Evolutionary conservation across 2,113 vertebrate genomes (phyloP).

Genomic region (Isurus oxyrinchus): DNA sequence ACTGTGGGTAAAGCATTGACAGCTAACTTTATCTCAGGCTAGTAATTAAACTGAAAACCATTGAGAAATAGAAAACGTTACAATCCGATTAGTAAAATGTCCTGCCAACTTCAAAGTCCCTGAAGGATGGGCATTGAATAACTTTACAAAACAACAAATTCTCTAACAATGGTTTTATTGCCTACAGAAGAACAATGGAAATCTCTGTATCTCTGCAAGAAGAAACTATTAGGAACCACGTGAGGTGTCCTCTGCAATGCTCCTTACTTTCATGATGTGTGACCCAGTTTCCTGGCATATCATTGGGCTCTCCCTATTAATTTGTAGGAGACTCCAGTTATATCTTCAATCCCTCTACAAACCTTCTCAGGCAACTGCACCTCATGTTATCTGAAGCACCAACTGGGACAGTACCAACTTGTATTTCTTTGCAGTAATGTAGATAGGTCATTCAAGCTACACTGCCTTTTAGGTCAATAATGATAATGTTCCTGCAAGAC

Average conservation of each 20-base stretch:
- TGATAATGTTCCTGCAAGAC: neutral
- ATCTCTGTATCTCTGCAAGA: neutral
- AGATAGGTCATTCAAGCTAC: neutral
- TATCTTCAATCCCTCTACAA: neutral
- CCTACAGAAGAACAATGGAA: constrained; percentile 11
- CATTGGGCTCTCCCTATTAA: neutral
- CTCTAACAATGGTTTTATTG: constrained; percentile 7
- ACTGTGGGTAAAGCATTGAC: neutral
- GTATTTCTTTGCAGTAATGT: neutral
- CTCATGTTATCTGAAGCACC: neutral
- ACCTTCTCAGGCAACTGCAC: neutral
- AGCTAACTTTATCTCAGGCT: neutral
- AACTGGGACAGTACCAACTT: no score
- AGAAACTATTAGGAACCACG: no score
- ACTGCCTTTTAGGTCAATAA: neutral
- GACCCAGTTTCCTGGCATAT: neutral
- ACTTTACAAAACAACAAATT: neutral
- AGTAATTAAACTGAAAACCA: neutral
- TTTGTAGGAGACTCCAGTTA: neutral
- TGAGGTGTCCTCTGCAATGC: neutral
- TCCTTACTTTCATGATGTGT: neutral
- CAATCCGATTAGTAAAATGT: neutral
- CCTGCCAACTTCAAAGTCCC: neutral
- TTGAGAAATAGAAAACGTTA: neutral
- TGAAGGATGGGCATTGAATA: neutral